Percentiles rank a stretch among this genome's conserved stretches.
phyloP scores from a whole-genome alignment of 2,797 vertebrate genomes.

The Scyliorhinus canicula region DNA sequence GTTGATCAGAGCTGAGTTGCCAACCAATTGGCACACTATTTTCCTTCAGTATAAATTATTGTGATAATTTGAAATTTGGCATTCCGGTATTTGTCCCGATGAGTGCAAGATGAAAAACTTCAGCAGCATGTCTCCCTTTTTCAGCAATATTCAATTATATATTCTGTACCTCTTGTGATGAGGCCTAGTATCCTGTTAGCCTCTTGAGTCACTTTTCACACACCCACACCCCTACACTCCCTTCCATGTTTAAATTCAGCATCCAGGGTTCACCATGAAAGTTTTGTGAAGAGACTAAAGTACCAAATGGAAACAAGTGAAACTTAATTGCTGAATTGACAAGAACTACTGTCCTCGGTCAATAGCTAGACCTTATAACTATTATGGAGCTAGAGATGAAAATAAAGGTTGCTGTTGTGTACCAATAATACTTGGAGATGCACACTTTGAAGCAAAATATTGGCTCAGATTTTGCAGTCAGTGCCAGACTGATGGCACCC shows the following conservation, averaged over 20 bases:
- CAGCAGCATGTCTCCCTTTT: no score
- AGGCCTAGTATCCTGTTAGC: background rate
- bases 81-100: no score
- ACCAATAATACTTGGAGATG: no score
- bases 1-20: no score
- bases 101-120: no score
- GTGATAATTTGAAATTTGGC: no score
- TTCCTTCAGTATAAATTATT: no score
- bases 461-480: background rate
- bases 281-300: background rate
- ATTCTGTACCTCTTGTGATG: background rate
- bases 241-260: background rate
- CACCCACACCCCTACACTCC: background rate
- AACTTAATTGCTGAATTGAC: background rate
- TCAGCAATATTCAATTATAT: background rate
- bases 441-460: background rate
- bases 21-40: no score
- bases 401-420: background rate
- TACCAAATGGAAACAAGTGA: background rate
- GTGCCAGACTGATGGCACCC: background rate
- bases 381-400: background rate
- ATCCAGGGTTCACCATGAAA: background rate
- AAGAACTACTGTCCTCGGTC: background rate
- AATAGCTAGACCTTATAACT: background rate
- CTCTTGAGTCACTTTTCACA: background rate